Conservation (phyloP, 1,140 invertebrate species). For the Macrobrachium rosenbergii region DNA sequence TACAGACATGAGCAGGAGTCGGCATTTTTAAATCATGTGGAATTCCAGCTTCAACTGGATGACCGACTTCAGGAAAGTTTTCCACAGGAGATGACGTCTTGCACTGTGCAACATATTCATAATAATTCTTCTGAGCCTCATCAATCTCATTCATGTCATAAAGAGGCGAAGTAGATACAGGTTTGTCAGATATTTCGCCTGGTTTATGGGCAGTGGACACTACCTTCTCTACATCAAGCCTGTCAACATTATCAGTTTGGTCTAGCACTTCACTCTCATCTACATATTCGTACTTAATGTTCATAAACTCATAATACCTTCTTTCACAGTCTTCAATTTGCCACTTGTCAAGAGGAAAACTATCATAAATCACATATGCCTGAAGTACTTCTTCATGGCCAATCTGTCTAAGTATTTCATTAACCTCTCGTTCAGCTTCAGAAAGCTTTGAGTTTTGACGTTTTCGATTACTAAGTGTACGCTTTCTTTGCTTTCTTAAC, state of each 20-base stretch:
- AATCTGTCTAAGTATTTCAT: conserved; percentile 48
- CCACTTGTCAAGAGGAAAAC: conserved; percentile 29
- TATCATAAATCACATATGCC: conserved; percentile 32
- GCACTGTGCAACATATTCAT: background rate
- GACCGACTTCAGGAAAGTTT: too few species aligned
- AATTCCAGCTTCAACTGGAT: too few species aligned
- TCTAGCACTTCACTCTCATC: background rate
- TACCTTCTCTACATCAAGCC: conserved; percentile 41
- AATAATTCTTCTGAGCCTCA: conserved; percentile 23
- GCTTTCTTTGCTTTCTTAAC: conserved; percentile 36
- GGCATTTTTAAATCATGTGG: too few species aligned
- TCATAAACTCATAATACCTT: conserved; percentile 45
- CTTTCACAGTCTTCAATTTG: conserved; percentile 30
- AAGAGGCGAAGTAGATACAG: too few species aligned
- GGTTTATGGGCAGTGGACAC: conserved; percentile 15
- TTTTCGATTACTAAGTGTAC: conserved; percentile 29
- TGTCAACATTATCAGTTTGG: background rate
- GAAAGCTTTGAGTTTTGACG: conserved; percentile 30
- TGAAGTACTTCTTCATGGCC: conserved; percentile 47
- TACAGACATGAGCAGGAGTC: too few species aligned
- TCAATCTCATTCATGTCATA: background rate
- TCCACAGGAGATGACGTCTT: too few species aligned
- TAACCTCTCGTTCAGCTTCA: conserved; percentile 41
- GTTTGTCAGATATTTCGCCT: too few species aligned
- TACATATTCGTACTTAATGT: background rate